These are phyloP conservation scores for Heloderma charlesbogerti DNA, from an alignment of 2,113 vertebrate species.

Conservation along the genomic window DNA sequence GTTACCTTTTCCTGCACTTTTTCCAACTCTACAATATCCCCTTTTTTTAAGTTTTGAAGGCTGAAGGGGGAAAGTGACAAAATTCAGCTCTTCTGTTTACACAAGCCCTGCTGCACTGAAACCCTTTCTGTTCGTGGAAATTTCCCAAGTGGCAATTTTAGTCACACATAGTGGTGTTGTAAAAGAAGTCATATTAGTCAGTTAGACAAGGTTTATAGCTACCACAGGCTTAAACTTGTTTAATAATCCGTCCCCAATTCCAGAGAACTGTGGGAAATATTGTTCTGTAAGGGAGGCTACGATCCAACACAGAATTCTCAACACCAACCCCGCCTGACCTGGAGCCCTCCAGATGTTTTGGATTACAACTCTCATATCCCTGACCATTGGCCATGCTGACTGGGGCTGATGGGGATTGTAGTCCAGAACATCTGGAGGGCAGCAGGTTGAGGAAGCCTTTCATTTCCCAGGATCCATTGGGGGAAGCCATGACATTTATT, in stretches of 20 bases:
- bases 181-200: neutral
- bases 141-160: neutral
- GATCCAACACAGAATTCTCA: neutral
- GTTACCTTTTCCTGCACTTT: too few species aligned
- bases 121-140: neutral
- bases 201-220: neutral
- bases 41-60: too few species aligned
- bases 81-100: neutral
- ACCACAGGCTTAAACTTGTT: neutral
- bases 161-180: too few species aligned
- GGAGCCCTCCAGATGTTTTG: neutral
- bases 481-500: neutral
- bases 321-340: neutral
- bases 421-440: neutral
- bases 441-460: neutral
- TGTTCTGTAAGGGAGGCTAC: neutral
- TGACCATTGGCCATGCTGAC: neutral
- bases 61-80: neutral
- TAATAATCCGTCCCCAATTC: neutral
- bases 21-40: too few species aligned
- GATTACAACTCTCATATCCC: neutral
- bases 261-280: neutral
- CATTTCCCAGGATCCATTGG: neutral
- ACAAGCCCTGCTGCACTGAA: neutral
- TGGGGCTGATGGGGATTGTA: neutral